phyloP scores from a whole-genome alignment of 92 coral and sea anemone species.

The Epizoanthus stellaris region DNA sequence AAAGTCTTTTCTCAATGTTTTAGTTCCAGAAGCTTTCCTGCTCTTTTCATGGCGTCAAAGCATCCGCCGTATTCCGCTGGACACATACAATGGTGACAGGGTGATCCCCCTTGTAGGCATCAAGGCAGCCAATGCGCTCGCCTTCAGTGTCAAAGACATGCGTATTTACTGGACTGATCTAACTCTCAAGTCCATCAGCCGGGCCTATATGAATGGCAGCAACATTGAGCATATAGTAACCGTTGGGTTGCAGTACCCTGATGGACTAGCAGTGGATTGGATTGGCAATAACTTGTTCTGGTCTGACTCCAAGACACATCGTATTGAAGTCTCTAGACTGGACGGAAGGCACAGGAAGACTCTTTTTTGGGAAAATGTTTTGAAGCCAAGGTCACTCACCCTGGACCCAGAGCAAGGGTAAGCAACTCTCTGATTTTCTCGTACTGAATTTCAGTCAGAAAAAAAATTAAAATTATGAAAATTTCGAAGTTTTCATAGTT shows the following conservation, averaged over 20 bases:
- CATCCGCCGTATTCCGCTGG: conserved; percentile 88
- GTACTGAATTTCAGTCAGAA: too few relatives aligned
- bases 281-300: conserved; percentile 89
- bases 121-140: conserved; percentile 84
- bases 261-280: conserved; percentile 99
- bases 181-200: conserved; percentile 65
- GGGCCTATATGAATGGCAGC: conserved; percentile 93
- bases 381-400: conserved; percentile 83
- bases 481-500: too few relatives aligned
- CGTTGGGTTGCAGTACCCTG: conserved; percentile 76
- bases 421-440: neutral
- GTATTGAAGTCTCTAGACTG: conserved; percentile 88
- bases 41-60: conserved; percentile 71
- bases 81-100: conserved; percentile 76
- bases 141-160: conserved; percentile 82
- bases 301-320: conserved; percentile 80
- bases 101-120: conserved; percentile 85
- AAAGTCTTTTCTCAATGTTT: neutral
- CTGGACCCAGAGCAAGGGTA: conserved; percentile 94
- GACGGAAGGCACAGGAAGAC: conserved; percentile 90
- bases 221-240: conserved; percentile 62
- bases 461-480: too few relatives aligned
- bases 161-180: conserved; percentile 92
- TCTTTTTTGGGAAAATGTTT: conserved; percentile 79
- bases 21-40: conserved; percentile 96